A percentile compares a stretch with the other conserved stretches of the same genome.
These are phyloP conservation scores for Periparus ater DNA, from an alignment of 2,797 vertebrate species.

Conservation along the genomic window DNA sequence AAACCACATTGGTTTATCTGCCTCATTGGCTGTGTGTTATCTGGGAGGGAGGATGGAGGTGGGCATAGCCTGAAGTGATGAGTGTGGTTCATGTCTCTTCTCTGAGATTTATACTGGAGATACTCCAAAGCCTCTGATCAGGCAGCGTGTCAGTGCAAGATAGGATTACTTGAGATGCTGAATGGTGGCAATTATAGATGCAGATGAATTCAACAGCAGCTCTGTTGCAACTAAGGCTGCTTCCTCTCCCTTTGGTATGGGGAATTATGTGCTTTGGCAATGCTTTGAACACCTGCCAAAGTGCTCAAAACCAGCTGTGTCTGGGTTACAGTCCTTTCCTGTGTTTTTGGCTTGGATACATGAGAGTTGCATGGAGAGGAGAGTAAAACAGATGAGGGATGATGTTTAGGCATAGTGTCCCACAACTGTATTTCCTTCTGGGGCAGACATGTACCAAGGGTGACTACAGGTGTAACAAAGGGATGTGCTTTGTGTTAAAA, in stretches of 20 bases:
- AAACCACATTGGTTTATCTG: accelerated
- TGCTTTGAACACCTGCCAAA: neutral
- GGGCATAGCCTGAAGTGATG: slow-evolving; percentile 65
- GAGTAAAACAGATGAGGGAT: neutral
- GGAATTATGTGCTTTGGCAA: neutral
- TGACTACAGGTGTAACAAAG: accelerated
- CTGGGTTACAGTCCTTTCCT: neutral
- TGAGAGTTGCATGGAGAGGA: neutral
- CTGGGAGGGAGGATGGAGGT: neutral
- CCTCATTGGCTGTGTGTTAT: neutral
- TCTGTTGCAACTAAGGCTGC: neutral
- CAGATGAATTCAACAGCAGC: neutral
- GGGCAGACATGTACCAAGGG: neutral
- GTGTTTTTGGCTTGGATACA: neutral
- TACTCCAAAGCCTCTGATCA: slow-evolving; percentile 59
- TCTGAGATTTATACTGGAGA: slow-evolving; percentile 66
- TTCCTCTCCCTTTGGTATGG: neutral
- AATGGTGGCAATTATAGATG: accelerated
- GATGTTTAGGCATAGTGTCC: neutral
- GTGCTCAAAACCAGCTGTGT: neutral
- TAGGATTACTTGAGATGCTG: neutral
- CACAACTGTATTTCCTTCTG: neutral
- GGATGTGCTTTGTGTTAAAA: neutral
- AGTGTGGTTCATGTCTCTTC: slow-evolving; percentile 72
- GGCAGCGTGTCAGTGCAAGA: neutral